A percentile compares a stretch with the other conserved stretches of the same genome.
Evolutionary conservation across 2,888 invertebrate genomes (phyloP).

Genomic region (Sipunculus nudus): DNA sequence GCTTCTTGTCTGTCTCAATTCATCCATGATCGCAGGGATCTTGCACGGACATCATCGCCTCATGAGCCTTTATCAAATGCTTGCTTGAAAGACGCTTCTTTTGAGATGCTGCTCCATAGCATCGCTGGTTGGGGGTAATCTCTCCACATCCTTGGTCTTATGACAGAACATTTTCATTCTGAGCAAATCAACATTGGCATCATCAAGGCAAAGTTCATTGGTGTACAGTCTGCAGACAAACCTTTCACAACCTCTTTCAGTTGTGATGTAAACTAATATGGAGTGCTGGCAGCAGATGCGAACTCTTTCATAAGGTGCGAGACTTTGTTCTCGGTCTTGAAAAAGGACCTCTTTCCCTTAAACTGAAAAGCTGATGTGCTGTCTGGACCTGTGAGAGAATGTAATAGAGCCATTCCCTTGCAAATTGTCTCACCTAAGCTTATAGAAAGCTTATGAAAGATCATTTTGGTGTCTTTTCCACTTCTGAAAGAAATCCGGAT

Average conservation of each 20-base stretch:
- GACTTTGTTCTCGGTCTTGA: constrained; percentile 6
- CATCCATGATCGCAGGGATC: constrained; percentile 20
- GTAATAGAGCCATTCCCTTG: constrained; percentile 26
- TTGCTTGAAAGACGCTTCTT: constrained; percentile 25
- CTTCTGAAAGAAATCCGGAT: constrained; percentile 22
- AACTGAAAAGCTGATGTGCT: constrained; percentile 24
- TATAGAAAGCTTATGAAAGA: constrained; percentile 16
- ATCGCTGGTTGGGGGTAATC: constrained; percentile 20
- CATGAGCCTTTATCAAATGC: constrained; percentile 19
- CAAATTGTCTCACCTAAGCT: constrained; percentile 23
- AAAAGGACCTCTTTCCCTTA: constrained; percentile 12
- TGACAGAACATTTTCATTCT: constrained; percentile 17
- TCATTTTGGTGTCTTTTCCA: constrained; percentile 20
- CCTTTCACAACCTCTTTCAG: background rate
- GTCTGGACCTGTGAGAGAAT: constrained; percentile 31
- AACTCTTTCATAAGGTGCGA: background rate
- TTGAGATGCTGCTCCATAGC: constrained; percentile 20
- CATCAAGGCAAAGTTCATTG: background rate
- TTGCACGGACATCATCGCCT: constrained; percentile 10
- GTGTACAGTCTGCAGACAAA: constrained; percentile 1
- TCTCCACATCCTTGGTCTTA: constrained; percentile 16
- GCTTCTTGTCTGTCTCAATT: constrained; percentile 19
- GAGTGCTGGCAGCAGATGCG: background rate
- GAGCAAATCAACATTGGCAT: constrained; percentile 9
- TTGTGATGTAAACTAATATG: background rate